phyloP scores from a whole-genome alignment of 2,797 vertebrate species.

The Podarcis siculus region DNA sequence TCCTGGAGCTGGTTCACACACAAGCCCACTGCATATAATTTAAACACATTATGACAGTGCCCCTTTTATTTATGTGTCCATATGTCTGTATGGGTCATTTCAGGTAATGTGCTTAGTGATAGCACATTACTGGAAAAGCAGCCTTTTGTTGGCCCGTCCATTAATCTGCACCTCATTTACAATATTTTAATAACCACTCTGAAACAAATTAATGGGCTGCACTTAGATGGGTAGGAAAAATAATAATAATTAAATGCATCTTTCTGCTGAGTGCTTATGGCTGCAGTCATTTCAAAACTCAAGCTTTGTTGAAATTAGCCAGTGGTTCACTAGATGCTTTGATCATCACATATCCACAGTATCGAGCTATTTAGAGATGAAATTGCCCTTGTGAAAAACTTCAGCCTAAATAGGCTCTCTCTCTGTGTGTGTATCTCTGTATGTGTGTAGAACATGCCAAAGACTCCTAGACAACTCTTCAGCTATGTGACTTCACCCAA shows the following conservation, averaged over 20 bases:
- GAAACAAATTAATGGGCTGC: conserved; percentile 9
- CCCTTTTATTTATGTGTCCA: background rate
- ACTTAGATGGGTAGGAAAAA: conserved; percentile 10
- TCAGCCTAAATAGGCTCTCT: background rate
- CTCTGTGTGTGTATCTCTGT: background rate
- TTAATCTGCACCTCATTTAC: conserved; percentile 26
- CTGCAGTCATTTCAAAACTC: conserved; percentile 27
- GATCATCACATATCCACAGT: conserved; percentile 3
- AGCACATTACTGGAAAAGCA: background rate
- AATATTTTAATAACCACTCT: conserved; percentile 6
- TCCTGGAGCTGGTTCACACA: background rate
- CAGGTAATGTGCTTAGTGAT: background rate
- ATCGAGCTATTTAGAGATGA: background rate
- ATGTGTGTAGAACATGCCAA: background rate
- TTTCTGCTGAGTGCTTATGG: background rate
- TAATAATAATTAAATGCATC: background rate
- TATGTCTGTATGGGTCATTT: background rate
- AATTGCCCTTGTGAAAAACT: background rate
- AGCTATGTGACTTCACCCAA: background rate
- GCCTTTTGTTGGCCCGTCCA: background rate
- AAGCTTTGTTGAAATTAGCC: background rate
- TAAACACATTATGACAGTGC: background rate
- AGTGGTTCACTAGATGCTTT: conserved; percentile 11
- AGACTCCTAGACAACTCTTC: background rate
- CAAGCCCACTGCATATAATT: background rate